phyloP scores from a whole-genome alignment of 2,113 vertebrate species.

The Cynocephalus volans region DNA sequence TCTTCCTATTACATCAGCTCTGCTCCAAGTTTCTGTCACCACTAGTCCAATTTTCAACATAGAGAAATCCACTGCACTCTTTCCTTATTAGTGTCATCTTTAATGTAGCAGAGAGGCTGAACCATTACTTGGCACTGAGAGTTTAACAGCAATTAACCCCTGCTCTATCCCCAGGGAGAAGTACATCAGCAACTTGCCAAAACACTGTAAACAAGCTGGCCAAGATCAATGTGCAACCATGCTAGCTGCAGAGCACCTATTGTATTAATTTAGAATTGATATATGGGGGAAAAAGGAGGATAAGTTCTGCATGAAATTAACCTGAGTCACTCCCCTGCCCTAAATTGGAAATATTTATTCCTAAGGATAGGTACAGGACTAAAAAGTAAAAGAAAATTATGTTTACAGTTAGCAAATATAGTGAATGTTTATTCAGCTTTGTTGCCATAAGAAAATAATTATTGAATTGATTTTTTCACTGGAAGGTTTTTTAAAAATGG shows the following conservation, averaged over 20 bases:
- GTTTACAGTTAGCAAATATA: neutral
- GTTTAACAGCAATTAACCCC: slow-evolving; percentile 96
- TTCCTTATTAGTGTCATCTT: slow-evolving; percentile 95
- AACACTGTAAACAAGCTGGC: slow-evolving; percentile 94
- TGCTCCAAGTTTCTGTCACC: slow-evolving; percentile 92
- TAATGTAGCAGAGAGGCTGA: slow-evolving; percentile 93
- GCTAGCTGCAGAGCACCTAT: slow-evolving; percentile 88
- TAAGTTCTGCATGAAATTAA: slow-evolving; percentile 84
- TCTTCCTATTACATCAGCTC: slow-evolving; percentile 91
- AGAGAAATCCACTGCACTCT: slow-evolving; percentile 91
- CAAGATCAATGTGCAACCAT: slow-evolving; percentile 91
- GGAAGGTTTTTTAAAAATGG: neutral
- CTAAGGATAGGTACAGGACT: neutral
- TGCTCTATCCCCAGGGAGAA: slow-evolving; percentile 92
- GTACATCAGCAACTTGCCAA: slow-evolving; percentile 94
- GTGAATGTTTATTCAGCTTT: neutral
- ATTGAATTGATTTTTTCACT: slow-evolving; percentile 64
- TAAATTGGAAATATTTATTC: slow-evolving; percentile 77
- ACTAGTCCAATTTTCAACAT: slow-evolving; percentile 91
- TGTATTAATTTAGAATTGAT: slow-evolving; percentile 90
- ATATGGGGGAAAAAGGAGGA: slow-evolving; percentile 69
- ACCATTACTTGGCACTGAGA: slow-evolving; percentile 93
- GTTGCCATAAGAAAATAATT: slow-evolving; percentile 70
- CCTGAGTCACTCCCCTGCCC: slow-evolving; percentile 73
- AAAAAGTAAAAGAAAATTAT: slow-evolving; percentile 39